Base-by-base conservation (phyloP, 2,888 invertebrate species). In the Ormyrus rosae region DNA sequence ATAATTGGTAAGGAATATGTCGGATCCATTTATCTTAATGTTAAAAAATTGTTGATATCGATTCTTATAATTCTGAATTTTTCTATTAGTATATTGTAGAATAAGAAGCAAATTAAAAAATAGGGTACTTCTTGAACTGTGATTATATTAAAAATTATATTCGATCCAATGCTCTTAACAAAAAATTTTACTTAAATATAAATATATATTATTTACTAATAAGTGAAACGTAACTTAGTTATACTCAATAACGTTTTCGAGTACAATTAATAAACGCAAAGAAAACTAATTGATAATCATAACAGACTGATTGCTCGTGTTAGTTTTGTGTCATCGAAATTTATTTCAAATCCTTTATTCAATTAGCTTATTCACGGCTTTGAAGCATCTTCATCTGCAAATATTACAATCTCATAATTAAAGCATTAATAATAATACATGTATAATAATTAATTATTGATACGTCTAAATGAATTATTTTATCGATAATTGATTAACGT, bases 361-460 rank as follows among this genome's bases (percentile, higher is more conserved):
- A 84, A 74, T 83, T 83, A 83, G 84, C 85, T 87, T 84, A 86
- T 83, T 81, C 83, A 84, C 81, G 83, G 83, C 86, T 82, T 83
- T 78, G 56, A 83, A 75, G 60, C 72, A 81, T 70, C 61, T 56
- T 80, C 55, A 56, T 81, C 63, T 77, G 68, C 53, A 19, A 64
- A 19, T 65, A 68, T n/a, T 45, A 73, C 55, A 75, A 53, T 80
- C 51, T 70, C 70, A 70, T 69, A 56, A 70, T 60, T 58, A 72
- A 78, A 56, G 34, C 72, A 75, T 71, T 61, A 68, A 34, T 70
- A 55, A 64, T 45, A 69, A 72, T 61, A 34, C 60, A 68, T 77
- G 56, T 74, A 64, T 55, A 70, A 61, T 51, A 69, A 80, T 48
- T 69, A 63, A 73, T 65, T 55, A 46, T 78, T 65, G 61, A 67